Conservation (phyloP, 1,140 invertebrate genomes). For the Vollenhovia emeryi region DNA sequence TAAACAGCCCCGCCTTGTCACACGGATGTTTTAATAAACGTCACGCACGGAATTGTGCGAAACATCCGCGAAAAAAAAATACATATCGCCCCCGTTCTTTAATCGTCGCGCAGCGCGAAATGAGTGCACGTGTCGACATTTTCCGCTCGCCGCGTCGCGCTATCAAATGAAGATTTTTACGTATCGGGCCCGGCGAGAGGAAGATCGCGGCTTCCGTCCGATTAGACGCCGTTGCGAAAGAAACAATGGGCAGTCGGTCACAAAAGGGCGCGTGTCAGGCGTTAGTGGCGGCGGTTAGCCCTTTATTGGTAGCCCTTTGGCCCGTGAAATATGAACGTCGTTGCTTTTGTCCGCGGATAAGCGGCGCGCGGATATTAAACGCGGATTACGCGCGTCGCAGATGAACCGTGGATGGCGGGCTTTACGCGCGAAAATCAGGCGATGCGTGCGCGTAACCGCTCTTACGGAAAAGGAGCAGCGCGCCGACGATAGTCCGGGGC, state of each 20-base stretch:
- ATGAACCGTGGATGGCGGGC: conserved; percentile 27
- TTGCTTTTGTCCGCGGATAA: conserved; percentile 65
- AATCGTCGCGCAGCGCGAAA: conserved; percentile 20
- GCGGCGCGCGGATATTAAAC: conserved; percentile 67
- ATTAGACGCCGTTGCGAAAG: conserved; percentile 56
- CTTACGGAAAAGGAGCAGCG: conserved; percentile 8
- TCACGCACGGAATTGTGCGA: not conserved
- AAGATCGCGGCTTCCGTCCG: conserved; percentile 47
- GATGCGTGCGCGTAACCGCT: conserved; percentile 14
- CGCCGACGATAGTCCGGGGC: not conserved
- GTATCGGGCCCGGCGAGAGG: conserved; percentile 14
- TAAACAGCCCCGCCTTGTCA: not conserved
- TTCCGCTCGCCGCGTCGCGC: not conserved
- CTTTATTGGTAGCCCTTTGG: conserved; percentile 66
- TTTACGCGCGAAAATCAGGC: conserved; percentile 39
- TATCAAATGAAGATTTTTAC: conserved; percentile 25
- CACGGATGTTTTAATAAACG: not conserved
- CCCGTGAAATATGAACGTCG: conserved; percentile 69
- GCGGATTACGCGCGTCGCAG: conserved; percentile 26
- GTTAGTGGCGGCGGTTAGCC: conserved; percentile 66
- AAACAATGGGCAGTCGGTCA: conserved; percentile 63
- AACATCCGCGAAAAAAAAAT: not conserved
- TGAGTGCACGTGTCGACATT: conserved; percentile 40
- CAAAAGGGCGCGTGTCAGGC: conserved; percentile 70
- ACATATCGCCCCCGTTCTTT: not conserved